Base-by-base conservation (phyloP, 2,888 invertebrate genomes). In the Synanthedon tipuliformis region DNA sequence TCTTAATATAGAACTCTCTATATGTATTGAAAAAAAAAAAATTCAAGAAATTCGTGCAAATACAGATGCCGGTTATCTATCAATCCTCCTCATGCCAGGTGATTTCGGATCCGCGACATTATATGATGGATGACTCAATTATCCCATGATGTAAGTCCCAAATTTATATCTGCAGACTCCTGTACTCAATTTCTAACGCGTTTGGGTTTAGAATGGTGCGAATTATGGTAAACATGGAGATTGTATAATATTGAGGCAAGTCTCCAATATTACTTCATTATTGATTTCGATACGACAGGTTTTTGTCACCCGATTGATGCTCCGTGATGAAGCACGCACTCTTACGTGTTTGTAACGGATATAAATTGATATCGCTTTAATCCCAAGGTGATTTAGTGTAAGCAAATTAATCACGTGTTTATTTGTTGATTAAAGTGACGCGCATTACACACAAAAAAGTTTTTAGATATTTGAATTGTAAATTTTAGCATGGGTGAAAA, bases 121-220 rank as follows among this genome's bases (percentile, higher is more conserved):
- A 53, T 62, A 65, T 72, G 71, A 73, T 72, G 64, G 72, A 73
- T 72, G 68, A 63, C 61, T 69, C 72, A 70, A 72, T 71, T 72
- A 71, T 67, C 62, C 59, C 58, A 53, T 56, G 40, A 50, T 18
- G 12, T 34, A 49, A 49, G 16, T 18, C 18, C 16, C 49, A 16
- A 49, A 49, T 15, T 49, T 49, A 57, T 59, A 52, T 56, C 49
- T 57, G 45, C 59, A 40, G 55, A 53, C 51, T 54, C 34, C 2
- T 56, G 50, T 50, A 51, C 56, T 53, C 55, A 65, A 61, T 58
- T n/a, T 15, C n/a, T 15, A 40, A 18, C 0, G 27, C 1, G 3
- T 50, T 61, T 63, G 52, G 57, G 62, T 55, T 53, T 52, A 54
- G 54, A 54, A 18, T 49, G 12, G 49, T 23, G 11, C 8, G 15